Conservation (phyloP, 1,140 invertebrate species). For the Trissolcus basalis region DNA sequence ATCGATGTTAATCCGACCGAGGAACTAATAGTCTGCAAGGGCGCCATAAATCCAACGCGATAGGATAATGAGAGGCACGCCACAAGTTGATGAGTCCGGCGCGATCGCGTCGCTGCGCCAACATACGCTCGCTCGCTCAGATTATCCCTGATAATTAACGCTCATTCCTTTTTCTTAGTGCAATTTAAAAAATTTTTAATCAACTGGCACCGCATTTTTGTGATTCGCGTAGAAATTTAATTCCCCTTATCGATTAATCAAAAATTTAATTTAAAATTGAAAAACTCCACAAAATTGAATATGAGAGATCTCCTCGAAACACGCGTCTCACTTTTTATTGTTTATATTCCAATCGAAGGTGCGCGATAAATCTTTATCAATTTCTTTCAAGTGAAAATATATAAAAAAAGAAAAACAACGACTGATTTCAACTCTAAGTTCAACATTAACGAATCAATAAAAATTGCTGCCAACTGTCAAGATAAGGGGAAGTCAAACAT, state of each 20-base stretch:
- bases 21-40: constrained; percentile 49
- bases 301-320: background rate
- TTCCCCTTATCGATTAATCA: no score
- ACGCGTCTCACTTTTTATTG: background rate
- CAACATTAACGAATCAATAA: constrained; percentile 1
- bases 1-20: constrained; percentile 52
- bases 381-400: background rate
- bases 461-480: constrained; percentile 15
- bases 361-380: background rate
- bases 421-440: background rate
- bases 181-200: background rate
- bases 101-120: constrained; percentile 2
- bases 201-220: background rate
- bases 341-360: background rate
- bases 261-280: no score
- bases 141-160: constrained; percentile 46
- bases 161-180: background rate
- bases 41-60: constrained; percentile 46
- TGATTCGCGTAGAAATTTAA: no score
- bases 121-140: constrained; percentile 7
- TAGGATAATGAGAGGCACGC: constrained; percentile 55
- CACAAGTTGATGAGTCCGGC: constrained; percentile 39
- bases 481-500: constrained; percentile 26
- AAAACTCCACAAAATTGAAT: background rate
- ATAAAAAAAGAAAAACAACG: no score